These are phyloP conservation scores for Ceryle rudis DNA, from an alignment of 2,797 vertebrate genomes.

Conservation along the genomic window DNA sequence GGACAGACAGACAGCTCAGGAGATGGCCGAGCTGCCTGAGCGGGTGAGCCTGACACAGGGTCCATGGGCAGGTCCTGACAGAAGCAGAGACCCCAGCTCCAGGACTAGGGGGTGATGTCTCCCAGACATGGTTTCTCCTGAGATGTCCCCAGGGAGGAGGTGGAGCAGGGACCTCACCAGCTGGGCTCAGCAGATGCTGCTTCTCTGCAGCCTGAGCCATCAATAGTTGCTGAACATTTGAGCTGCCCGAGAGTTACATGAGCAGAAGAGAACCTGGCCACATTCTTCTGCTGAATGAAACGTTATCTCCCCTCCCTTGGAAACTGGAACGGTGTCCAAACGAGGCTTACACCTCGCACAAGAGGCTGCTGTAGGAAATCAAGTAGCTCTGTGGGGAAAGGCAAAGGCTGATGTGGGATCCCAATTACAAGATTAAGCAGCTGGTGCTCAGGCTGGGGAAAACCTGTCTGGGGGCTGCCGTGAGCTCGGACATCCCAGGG, in stretches of 20 bases:
- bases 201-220: not conserved
- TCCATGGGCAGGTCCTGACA: rapidly evolving
- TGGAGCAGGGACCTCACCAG: rapidly evolving
- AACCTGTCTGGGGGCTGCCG: not conserved
- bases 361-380: not conserved
- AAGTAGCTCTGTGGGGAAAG: not conserved
- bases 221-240: not conserved
- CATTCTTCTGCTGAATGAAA: rapidly evolving
- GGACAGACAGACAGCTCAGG: rapidly evolving
- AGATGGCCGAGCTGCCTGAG: rapidly evolving
- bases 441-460: not conserved
- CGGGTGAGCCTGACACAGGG: not conserved
- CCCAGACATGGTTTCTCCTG: rapidly evolving
- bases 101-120: not conserved
- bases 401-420: not conserved
- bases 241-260: not conserved
- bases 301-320: rapidly evolving
- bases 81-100: not conserved
- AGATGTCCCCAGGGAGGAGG: not conserved
- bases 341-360: not conserved
- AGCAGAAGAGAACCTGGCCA: not conserved
- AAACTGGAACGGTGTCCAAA: not conserved
- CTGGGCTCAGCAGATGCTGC: not conserved
- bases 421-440: not conserved
- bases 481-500: not conserved